A percentile compares a stretch with the other conserved stretches of the same genome.
Conservation (phyloP, 2,888 invertebrate species). For the Drosophila longiperda region DNA sequence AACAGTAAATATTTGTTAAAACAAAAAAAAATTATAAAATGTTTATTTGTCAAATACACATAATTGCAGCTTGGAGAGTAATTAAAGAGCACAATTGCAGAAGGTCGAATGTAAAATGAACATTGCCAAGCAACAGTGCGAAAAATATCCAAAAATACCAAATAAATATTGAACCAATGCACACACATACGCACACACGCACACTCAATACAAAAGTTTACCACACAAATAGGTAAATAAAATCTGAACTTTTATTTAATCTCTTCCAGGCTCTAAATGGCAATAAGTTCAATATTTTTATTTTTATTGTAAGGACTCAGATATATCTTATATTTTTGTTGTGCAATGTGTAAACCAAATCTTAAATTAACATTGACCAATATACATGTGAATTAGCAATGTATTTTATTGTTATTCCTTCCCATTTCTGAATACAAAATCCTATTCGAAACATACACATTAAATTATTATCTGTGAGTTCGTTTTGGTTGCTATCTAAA, state of each 20-base stretch:
- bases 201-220: conserved; percentile 20
- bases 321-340: background rate
- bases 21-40: background rate
- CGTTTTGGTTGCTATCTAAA: background rate
- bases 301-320: background rate
- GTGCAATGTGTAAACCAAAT: background rate
- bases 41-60: conserved; percentile 45
- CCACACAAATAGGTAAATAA: conserved; percentile 22
- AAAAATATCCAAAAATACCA: conserved; percentile 17
- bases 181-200: background rate
- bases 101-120: conserved; percentile 29
- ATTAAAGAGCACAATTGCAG: conserved; percentile 43
- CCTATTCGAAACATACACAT: background rate
- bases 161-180: conserved; percentile 51
- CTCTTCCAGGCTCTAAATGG: background rate
- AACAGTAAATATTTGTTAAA: conserved; percentile 25
- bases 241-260: conserved; percentile 11
- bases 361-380: background rate
- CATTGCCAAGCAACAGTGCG: conserved; percentile 9
- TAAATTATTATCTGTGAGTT: background rate
- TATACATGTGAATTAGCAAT: background rate
- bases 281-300: conserved; percentile 1
- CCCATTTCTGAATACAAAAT: background rate
- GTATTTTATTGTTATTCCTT: background rate
- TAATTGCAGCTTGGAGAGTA: conserved; percentile 43